Conservation (phyloP, 2,113 vertebrate genomes). For the Microtus richardsoni region DNA sequence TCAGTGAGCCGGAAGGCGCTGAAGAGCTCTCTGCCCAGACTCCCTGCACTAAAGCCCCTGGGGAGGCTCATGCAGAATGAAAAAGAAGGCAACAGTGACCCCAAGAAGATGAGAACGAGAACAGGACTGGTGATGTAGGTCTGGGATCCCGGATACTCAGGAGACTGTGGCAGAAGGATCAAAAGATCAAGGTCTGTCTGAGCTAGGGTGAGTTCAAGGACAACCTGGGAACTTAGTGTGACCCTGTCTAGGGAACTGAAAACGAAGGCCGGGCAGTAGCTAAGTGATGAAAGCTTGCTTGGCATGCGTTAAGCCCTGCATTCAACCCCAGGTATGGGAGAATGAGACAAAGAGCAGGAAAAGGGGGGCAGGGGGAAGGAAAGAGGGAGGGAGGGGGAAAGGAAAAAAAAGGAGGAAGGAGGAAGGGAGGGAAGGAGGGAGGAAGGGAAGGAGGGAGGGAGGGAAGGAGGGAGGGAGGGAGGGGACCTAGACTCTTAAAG, state of each 20-base stretch:
- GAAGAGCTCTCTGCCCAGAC: background rate
- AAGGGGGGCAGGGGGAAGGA: no score
- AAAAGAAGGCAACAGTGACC: background rate
- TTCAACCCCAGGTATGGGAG: background rate
- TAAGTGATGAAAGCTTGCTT: background rate
- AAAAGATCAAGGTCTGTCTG: background rate
- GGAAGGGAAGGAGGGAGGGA: fast-evolving
- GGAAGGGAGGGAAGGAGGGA: fast-evolving
- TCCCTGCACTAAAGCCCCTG: background rate
- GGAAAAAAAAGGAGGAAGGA: no score
- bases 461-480: no score
- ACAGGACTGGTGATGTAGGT: background rate
- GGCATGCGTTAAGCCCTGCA: background rate
- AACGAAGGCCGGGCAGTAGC: background rate
- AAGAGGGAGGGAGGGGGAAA: background rate
- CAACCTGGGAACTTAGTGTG: background rate
- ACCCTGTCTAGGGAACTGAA: background rate
- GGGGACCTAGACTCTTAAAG: background rate
- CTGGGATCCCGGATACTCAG: background rate
- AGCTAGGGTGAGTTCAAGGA: background rate
- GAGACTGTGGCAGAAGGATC: background rate
- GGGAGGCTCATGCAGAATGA: background rate
- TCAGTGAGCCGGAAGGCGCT: slow-evolving; percentile 44
- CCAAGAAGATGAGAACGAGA: background rate
- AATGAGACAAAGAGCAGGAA: background rate